phyloP scores from a whole-genome alignment of 2,797 vertebrate species.

The Scolopax rusticola region DNA sequence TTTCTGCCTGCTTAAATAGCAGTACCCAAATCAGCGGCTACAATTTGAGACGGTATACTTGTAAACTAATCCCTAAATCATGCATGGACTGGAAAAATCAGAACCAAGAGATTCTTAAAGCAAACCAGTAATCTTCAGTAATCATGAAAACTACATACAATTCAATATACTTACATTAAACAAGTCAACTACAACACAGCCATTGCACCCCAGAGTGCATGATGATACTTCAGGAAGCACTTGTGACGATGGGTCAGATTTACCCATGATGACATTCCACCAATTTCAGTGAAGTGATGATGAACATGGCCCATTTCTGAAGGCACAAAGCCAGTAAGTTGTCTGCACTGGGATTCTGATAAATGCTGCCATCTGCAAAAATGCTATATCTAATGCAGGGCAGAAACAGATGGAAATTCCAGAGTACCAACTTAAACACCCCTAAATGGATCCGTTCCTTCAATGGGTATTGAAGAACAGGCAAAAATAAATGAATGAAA shows the following conservation, averaged over 20 bases:
- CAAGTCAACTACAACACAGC: background rate
- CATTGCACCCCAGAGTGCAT: background rate
- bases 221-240: background rate
- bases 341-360: conserved; percentile 55
- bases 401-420: conserved; percentile 67
- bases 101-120: background rate
- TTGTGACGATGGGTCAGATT: background rate
- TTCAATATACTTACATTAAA: conserved; percentile 25
- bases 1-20: background rate
- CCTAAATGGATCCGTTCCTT: conserved; percentile 52
- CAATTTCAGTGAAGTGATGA: background rate
- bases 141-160: conserved; percentile 9
- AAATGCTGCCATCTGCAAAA: conserved; percentile 71
- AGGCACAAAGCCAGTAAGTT: conserved; percentile 55
- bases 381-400: conserved; percentile 41
- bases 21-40: background rate
- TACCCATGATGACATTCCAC: background rate
- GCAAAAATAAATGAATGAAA: conserved; percentile 56
- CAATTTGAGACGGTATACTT: background rate
- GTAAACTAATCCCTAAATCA: background rate
- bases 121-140: conserved; percentile 34
- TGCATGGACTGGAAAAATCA: background rate
- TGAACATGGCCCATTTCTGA: background rate
- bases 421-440: conserved; percentile 63
- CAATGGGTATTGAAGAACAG: conserved; percentile 13